Base-by-base conservation (phyloP, 2,797 vertebrate genomes). In the Orestias chungarensis region DNA sequence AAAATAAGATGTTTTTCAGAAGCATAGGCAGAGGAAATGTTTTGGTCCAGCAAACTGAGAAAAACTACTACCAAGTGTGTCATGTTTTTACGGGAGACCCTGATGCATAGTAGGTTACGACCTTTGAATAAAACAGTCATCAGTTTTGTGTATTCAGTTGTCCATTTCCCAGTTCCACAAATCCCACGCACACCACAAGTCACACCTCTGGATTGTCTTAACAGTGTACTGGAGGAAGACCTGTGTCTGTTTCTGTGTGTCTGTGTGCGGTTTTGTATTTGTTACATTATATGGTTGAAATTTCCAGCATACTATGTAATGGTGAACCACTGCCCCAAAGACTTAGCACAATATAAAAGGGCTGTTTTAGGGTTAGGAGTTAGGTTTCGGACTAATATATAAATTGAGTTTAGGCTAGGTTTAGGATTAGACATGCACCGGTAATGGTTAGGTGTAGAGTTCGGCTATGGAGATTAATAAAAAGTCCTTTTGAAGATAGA, bases 1-100 rank as follows among this genome's bases (percentile, higher is more conserved):
- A 67, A 83, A 78, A 85, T 76, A 68, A 78, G 75, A 20, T 68
- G 23, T 71, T 68, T 79, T 35, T 38, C 64, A 61, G 70, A 20
- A 38, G 73, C 52, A 6, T 64, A 75, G 52, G 6, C 14, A 3
- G 11, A 65, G 70, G 73, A 38, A 18, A 31, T 66, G 57, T 25
- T 1, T 50, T 9, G n/a, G 10, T 11, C 40, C 66, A 49, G 73
- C 62, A 54, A 4, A 66, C 27, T 43, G 33, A 35, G 25, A 43
- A 57, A 82, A 84, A 83, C 79, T 67, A n/a, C 79, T 52, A 35
- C 62, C 9, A 33, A 73, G 44, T 6, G 31, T 55, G 59, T n/a
- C 14, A 33, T 46, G 8, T 44, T 62, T 79, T 75, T 70, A 69
- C 59, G 64, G 61, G 49, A 75, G 0, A 1, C 54, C 59, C 46